phyloP scores from a whole-genome alignment of 2,113 vertebrate genomes.

The Azemiops feae region DNA sequence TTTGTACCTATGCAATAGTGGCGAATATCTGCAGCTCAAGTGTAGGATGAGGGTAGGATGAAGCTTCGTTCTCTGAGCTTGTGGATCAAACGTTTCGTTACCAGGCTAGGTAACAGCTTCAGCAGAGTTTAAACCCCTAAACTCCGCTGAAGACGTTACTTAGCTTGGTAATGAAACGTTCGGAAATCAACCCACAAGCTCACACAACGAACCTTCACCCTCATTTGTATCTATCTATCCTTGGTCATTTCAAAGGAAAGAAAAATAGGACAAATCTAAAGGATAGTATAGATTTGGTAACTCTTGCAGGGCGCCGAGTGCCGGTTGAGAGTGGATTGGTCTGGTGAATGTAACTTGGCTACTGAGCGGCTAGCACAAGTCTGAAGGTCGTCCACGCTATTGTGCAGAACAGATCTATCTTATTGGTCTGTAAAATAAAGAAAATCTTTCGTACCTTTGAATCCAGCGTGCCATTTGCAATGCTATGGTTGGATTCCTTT shows the following conservation, averaged over 20 bases:
- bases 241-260: not conserved
- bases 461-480: conserved; percentile 12
- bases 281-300: not conserved
- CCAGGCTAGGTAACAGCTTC: no score
- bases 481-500: conserved; percentile 27
- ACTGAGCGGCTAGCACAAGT: not conserved
- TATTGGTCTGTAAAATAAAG: not conserved
- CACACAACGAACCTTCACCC: no score
- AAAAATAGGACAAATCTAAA: not conserved
- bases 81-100: no score
- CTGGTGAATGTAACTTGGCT: not conserved
- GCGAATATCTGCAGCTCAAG: no score
- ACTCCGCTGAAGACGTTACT: no score
- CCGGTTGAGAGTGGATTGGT: not conserved
- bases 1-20: not conserved
- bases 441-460: conserved; percentile 48
- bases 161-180: no score
- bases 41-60: no score
- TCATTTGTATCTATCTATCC: not conserved
- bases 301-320: not conserved
- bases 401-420: not conserved
- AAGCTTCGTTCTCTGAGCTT: no score
- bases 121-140: no score
- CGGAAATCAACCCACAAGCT: no score
- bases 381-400: not conserved